Conservation (phyloP, 2,888 invertebrate genomes). For the Eilema depressum region DNA sequence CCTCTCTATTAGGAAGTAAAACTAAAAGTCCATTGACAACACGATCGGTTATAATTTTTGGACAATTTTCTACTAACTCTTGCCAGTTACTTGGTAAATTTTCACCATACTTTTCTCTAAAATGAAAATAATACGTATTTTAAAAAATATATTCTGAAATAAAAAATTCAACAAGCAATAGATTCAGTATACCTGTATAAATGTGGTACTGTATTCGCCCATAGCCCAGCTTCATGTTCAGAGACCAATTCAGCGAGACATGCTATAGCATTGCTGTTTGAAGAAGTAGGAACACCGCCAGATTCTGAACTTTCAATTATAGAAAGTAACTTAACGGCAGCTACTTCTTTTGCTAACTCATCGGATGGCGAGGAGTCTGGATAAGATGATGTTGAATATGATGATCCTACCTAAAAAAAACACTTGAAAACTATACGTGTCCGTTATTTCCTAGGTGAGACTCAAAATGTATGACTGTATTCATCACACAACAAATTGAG, state of each 20-base stretch:
- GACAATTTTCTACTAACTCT: slow-evolving; percentile 86
- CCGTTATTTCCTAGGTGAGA: neutral
- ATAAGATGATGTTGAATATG: slow-evolving; percentile 74
- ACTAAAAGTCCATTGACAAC: slow-evolving; percentile 83
- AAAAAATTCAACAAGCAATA: neutral
- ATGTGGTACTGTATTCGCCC: slow-evolving; percentile 86
- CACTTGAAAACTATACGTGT: neutral
- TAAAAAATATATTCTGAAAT: neutral
- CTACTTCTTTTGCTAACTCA: slow-evolving; percentile 77
- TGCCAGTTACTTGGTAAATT: slow-evolving; percentile 91
- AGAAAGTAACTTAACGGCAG: slow-evolving; percentile 72
- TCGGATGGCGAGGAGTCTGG: slow-evolving; percentile 78
- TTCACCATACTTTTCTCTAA: slow-evolving; percentile 88
- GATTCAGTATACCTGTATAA: slow-evolving; percentile 77
- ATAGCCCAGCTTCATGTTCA: slow-evolving; percentile 86
- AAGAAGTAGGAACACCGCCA: slow-evolving; percentile 68
- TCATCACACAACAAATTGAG: too few relatives aligned
- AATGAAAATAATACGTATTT: neutral
- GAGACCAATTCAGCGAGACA: slow-evolving; percentile 75
- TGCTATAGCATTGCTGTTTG: slow-evolving; percentile 58
- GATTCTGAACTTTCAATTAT: slow-evolving; percentile 73
- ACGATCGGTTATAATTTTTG: slow-evolving; percentile 85
- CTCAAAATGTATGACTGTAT: neutral
- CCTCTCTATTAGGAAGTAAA: slow-evolving; percentile 78
- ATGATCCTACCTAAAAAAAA: slow-evolving; percentile 68